These are phyloP conservation scores for Rhopalosiphum padi DNA, from an alignment of 1,140 invertebrate genomes.

Conservation along the genomic window DNA sequence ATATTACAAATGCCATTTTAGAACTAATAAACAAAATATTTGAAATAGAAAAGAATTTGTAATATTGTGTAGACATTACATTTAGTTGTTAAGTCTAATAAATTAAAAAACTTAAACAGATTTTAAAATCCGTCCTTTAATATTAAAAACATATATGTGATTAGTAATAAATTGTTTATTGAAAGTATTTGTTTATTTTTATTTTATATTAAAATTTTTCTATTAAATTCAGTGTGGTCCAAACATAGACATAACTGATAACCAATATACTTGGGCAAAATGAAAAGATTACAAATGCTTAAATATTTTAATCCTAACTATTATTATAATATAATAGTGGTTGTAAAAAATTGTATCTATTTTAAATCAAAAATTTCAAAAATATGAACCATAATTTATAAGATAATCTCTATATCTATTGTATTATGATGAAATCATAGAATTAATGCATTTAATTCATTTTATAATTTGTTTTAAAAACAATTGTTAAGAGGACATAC, in stretches of 20 bases:
- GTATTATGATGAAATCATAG: too few relatives aligned
- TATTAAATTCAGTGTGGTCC: neutral
- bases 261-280: too few relatives aligned
- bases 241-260: neutral
- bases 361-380: too few relatives aligned
- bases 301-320: too few relatives aligned
- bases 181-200: neutral
- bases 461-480: neutral
- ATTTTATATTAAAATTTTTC: neutral
- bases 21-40: constrained; percentile 18
- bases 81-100: neutral
- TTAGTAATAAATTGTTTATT: constrained; percentile 24
- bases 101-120: neutral
- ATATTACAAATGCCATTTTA: constrained; percentile 42
- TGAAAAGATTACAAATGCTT: too few relatives aligned
- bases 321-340: too few relatives aligned
- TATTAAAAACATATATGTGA: neutral
- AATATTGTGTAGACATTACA: neutral
- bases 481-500: neutral
- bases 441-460: too few relatives aligned
- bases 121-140: constrained; percentile 25
- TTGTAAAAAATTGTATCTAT: too few relatives aligned
- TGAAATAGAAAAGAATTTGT: neutral
- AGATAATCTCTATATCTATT: too few relatives aligned
- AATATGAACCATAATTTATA: too few relatives aligned